These are phyloP conservation scores for Teleogryllus occipitalis DNA, from an alignment of 1,140 invertebrate genomes.

Conservation along the genomic window DNA sequence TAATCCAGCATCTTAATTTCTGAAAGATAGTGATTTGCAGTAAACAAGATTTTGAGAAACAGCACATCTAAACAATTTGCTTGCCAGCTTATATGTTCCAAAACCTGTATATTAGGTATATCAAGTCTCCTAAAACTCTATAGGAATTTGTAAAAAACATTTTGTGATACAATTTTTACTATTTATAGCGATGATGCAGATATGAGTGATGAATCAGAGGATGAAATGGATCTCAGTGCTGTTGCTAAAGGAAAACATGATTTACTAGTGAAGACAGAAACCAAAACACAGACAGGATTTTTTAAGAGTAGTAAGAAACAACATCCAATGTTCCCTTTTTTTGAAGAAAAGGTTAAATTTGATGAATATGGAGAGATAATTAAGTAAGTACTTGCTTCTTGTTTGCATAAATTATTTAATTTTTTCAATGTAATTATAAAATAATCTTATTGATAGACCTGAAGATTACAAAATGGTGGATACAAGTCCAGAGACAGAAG, in stretches of 20 bases:
- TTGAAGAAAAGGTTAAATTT: constrained; percentile 85
- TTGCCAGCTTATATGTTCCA: no score
- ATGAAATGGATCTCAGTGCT: constrained; percentile 73
- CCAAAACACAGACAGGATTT: constrained; percentile 56
- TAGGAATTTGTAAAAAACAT: no score
- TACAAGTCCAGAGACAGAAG: constrained; percentile 49
- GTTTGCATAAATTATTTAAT: background rate
- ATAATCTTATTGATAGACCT: constrained; percentile 43
- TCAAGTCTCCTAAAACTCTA: no score
- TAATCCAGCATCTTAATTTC: no score
- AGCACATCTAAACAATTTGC: no score
- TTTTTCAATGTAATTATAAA: background rate
- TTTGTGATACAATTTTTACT: background rate
- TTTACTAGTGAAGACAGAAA: constrained; percentile 76
- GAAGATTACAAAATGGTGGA: constrained; percentile 84
- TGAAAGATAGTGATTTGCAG: no score
- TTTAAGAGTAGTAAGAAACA: constrained; percentile 90
- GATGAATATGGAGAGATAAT: constrained; percentile 96
- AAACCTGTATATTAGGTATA: no score
- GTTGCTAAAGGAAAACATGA: constrained; percentile 74
- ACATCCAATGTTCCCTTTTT: constrained; percentile 93
- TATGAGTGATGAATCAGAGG: constrained; percentile 73
- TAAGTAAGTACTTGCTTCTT: constrained; percentile 34
- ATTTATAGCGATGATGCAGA: constrained; percentile 50
- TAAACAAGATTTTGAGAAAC: no score